Base-by-base conservation (phyloP, 2,888 invertebrate genomes). In the Drosophila anomelani region DNA sequence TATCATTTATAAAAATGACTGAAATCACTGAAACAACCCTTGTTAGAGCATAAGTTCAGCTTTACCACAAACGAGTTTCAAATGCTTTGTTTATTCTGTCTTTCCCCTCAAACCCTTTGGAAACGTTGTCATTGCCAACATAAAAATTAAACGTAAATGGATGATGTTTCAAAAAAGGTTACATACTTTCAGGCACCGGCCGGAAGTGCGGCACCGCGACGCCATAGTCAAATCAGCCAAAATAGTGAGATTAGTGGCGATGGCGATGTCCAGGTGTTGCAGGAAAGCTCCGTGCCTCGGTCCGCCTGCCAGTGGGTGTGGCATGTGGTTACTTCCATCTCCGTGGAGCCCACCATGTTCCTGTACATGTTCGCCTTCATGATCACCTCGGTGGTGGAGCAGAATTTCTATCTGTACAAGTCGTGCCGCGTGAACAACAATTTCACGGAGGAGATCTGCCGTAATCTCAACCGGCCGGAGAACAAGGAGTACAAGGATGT, bases 291-390 rank as follows among this genome's bases (percentile, higher is more conserved):
- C 12, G 23, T 5, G 17, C 53, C 32, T 0, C 76, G 71, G 60
- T 70, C 41, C 39, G 7, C 39, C 15, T 17, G 68, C 36, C 54
- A 71, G 12, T 68, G 76, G 72, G 46, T 76, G 17, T 20, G 64
- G 43, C 39, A 64, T 47, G 44, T 49, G 43, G 47, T 83, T 13
- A 58, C 7, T 0, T 58, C 70, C 9, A 93, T 96, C 60, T 95
- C 97, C 0, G 96, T 98, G 26, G 98, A 98, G 89, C 97, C 98
- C 0, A 94, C 96, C 0, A 95, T 98, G 95, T 96, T 97, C 90
- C 93, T 97, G 3, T 98, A 97, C 90, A 97, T 98, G 97, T 95
- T 97, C 94, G 96, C 97, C 1, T 96, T 95, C 85, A 96, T 96
- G 96, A 94, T 95, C 57, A 97, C 97, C 4, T 95, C 94, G 68